phyloP scores from a whole-genome alignment of 2,797 vertebrate genomes.

The Myripristis jacobus region DNA sequence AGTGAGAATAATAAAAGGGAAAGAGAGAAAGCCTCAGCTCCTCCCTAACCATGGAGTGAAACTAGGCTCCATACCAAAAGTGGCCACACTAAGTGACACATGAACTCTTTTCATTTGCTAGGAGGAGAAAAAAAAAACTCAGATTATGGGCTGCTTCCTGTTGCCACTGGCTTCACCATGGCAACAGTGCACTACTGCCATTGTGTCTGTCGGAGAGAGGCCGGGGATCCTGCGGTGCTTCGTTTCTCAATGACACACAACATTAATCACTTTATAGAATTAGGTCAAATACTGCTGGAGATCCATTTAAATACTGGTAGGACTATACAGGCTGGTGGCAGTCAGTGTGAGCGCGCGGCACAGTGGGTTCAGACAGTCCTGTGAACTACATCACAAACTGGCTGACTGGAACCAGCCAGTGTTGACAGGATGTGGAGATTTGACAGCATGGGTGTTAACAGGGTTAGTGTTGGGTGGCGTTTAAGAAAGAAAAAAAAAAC shows the following conservation, averaged over 20 bases:
- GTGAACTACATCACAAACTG: not conserved
- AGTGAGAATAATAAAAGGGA: not conserved
- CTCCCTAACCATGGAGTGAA: not conserved
- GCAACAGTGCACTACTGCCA: constrained; percentile 50
- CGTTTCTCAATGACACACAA: constrained; percentile 71
- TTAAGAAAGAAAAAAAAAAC: too few species aligned
- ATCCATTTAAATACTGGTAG: constrained; percentile 24
- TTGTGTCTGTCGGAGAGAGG: constrained; percentile 59
- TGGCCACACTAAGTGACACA: constrained; percentile 45
- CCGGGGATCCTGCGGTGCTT: constrained; percentile 61
- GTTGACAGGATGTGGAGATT: not conserved
- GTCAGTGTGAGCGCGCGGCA: constrained; percentile 9
- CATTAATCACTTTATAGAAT: constrained; percentile 77
- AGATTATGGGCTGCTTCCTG: constrained; percentile 74
- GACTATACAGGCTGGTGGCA: constrained; percentile 41
- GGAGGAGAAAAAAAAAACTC: constrained; percentile 37
- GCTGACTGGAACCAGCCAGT: not conserved
- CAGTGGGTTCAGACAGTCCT: not conserved
- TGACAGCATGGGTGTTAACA: not conserved
- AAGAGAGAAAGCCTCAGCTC: not conserved
- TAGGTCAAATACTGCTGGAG: constrained; percentile 67
- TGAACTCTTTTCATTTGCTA: constrained; percentile 52
- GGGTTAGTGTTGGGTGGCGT: not conserved
- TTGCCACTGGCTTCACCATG: constrained; percentile 72
- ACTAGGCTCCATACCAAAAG: constrained; percentile 30